Evolutionary conservation across 2,888 invertebrate species (phyloP).

Genomic region (Rhogogaster chlorosoma): DNA sequence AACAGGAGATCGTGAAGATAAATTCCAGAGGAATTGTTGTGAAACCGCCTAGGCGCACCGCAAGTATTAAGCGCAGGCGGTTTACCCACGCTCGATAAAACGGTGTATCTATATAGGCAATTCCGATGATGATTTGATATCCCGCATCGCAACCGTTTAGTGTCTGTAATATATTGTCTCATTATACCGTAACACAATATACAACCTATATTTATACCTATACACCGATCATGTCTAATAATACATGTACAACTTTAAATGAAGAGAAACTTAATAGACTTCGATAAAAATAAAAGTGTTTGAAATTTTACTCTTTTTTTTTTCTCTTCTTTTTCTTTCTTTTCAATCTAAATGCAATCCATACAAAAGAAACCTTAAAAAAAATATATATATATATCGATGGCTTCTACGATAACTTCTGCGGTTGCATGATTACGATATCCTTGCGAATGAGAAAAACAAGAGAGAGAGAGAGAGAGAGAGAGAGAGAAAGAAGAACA

Average conservation of each 20-base stretch:
- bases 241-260: not conserved
- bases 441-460: not conserved
- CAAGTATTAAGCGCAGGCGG: not conserved
- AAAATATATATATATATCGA: too few species aligned
- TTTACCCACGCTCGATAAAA: conserved; percentile 11
- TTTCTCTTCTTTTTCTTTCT: not conserved
- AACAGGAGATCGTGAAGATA: not conserved
- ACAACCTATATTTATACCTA: not conserved
- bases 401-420: not conserved
- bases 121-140: conserved; percentile 11
- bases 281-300: not conserved
- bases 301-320: too few species aligned
- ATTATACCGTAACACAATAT: not conserved
- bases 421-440: not conserved
- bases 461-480: not conserved
- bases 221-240: not conserved
- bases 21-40: not conserved
- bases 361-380: not conserved
- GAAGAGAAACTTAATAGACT: not conserved
- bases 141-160: conserved; percentile 3
- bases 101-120: not conserved
- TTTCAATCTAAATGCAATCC: not conserved
- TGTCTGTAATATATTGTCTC: not conserved
- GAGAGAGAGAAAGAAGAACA: not conserved
- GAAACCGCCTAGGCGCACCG: not conserved